A percentile compares a stretch with the other conserved stretches of the same genome.
phyloP scores from a whole-genome alignment of 2,797 vertebrate genomes.

The Sus cebifrons region DNA sequence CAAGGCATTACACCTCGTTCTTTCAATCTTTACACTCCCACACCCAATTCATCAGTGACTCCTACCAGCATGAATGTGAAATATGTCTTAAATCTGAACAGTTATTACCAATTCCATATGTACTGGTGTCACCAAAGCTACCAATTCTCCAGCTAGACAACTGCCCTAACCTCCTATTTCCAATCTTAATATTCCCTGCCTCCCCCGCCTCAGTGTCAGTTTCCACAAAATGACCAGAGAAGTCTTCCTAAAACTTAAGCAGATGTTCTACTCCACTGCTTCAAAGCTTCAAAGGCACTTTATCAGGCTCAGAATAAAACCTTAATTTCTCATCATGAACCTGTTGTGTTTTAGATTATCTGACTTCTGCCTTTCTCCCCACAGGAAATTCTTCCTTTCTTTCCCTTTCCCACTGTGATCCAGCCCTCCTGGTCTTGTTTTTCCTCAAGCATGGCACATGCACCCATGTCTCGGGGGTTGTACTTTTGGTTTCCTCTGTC shows the following conservation, averaged over 20 bases:
- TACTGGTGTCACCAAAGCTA: not conserved
- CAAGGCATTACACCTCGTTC: not conserved
- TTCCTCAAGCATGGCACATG: not conserved
- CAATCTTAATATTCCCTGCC: not conserved
- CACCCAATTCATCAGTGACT: not conserved
- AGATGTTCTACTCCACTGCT: not conserved
- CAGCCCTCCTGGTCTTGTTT: not conserved
- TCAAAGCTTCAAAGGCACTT: not conserved
- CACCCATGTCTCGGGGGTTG: not conserved
- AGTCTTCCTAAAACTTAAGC: not conserved
- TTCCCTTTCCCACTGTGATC: not conserved
- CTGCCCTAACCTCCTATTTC: not conserved
- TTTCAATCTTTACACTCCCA: not conserved
- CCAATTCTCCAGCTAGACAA: not conserved
- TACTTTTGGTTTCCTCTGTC: not conserved
- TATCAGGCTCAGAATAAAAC: not conserved
- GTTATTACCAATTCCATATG: not conserved
- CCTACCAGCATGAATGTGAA: not conserved
- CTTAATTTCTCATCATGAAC: not conserved
- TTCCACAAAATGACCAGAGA: not conserved
- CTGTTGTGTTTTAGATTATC: not conserved
- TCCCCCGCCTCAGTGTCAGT: not conserved
- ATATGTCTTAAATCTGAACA: not conserved
- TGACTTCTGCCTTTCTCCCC: constrained; percentile 12
- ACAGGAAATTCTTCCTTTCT: not conserved